Conservation (phyloP, 1,140 invertebrate species). For the Mesaphorura yosii region DNA sequence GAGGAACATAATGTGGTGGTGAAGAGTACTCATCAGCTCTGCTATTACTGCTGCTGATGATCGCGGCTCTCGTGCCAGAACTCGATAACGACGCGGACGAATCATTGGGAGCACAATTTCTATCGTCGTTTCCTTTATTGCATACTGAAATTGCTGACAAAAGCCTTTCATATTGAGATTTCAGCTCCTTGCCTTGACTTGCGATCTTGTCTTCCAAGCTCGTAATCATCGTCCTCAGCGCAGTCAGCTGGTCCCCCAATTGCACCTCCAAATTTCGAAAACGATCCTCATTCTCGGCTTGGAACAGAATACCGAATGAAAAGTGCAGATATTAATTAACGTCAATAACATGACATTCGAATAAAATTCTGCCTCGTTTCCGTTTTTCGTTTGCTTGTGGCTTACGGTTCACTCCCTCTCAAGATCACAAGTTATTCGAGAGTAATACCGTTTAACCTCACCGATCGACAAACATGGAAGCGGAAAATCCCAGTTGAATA, state of each 20-base stretch:
- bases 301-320: neutral
- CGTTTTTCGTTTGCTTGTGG: too few species aligned
- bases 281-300: slow-evolving; percentile 36
- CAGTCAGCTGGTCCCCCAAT: slow-evolving; percentile 34
- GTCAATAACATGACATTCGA: neutral
- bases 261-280: slow-evolving; percentile 34
- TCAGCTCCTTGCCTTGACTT: slow-evolving; percentile 33
- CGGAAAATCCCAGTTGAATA: too few species aligned
- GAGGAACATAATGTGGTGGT: neutral
- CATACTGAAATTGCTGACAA: too few species aligned
- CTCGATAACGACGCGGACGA: neutral
- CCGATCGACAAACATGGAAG: too few species aligned
- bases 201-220: slow-evolving; percentile 36
- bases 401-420: too few species aligned
- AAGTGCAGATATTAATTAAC: neutral
- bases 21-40: slow-evolving; percentile 11
- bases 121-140: too few species aligned
- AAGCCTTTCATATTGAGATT: too few species aligned
- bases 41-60: neutral
- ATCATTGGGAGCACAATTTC: neutral
- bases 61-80: neutral
- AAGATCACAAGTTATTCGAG: too few species aligned
- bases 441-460: too few species aligned
- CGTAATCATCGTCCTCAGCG: slow-evolving; percentile 34
- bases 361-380: too few species aligned